Conservation (phyloP, 2,797 vertebrate genomes). For the Sebastiscus albofasciatus region DNA sequence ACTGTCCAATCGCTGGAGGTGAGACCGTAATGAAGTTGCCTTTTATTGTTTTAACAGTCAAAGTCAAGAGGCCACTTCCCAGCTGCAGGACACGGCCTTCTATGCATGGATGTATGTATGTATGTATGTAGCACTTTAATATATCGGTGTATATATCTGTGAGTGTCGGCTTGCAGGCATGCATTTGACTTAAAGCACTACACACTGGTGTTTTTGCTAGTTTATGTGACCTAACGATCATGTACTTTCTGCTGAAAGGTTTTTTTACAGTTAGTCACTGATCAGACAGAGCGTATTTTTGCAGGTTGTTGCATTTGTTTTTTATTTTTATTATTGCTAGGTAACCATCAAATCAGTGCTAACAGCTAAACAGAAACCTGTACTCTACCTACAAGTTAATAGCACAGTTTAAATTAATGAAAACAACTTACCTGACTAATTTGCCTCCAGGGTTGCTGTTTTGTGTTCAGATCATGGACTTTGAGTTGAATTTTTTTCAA, state of each 20-base stretch:
- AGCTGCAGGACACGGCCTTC: slow-evolving; percentile 34
- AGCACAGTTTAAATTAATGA: no score
- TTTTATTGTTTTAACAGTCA: slow-evolving; percentile 74
- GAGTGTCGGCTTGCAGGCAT: not conserved
- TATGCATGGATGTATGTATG: slow-evolving; percentile 26
- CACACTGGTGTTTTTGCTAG: not conserved
- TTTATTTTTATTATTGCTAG: not conserved
- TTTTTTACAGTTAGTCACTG: no score
- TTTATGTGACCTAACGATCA: not conserved
- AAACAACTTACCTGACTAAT: no score
- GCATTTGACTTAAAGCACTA: not conserved
- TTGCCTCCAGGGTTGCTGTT: no score
- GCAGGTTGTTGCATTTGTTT: not conserved
- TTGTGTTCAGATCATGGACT: no score
- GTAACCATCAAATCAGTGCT: no score
- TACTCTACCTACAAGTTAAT: no score
- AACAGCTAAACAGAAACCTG: no score
- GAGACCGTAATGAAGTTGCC: slow-evolving; percentile 72
- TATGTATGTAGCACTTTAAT: slow-evolving; percentile 20
- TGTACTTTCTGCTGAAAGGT: not conserved
- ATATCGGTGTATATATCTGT: slow-evolving; percentile 3
- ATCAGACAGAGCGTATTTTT: no score
- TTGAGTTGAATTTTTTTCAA: no score
- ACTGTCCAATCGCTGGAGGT: slow-evolving; percentile 65
- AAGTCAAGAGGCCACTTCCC: slow-evolving; percentile 66